Conservation (phyloP, 2,888 invertebrate genomes). For the Clitarchus hookeri region DNA sequence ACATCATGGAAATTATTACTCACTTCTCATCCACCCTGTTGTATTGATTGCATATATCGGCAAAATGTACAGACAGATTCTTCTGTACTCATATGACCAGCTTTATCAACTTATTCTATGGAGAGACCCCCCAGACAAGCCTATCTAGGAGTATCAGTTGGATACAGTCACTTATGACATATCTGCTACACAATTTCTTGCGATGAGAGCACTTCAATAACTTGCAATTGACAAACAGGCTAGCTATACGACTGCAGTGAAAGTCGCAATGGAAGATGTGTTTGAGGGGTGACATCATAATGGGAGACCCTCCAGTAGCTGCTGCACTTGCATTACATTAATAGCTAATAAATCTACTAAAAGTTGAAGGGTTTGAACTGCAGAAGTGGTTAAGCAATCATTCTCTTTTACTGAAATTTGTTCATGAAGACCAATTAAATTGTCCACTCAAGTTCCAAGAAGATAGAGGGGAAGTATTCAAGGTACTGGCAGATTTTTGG, state of each 20-base stretch:
- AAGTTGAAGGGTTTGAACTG: neutral
- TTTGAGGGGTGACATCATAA: neutral
- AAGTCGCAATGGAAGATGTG: neutral
- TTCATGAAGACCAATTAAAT: neutral
- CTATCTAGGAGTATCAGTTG: neutral
- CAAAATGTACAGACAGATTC: neutral
- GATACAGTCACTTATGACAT: conserved; percentile 11
- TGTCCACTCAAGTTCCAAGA: neutral
- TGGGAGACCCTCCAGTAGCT: neutral
- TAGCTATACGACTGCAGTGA: neutral
- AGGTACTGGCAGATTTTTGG: too few species aligned
- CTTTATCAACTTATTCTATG: neutral
- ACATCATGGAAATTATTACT: neutral
- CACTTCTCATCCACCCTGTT: neutral
- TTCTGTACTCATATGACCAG: neutral
- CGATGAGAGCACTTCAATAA: neutral
- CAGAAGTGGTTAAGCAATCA: conserved; percentile 15
- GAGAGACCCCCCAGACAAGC: neutral
- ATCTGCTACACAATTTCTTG: neutral
- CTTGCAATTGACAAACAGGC: neutral
- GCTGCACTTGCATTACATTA: neutral
- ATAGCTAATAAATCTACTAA: neutral
- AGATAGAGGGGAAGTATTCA: neutral
- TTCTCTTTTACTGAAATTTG: neutral
- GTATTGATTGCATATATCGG: neutral